Evolutionary conservation across 2,888 invertebrate species (phyloP), one percentile per base, ranked within the genome.

Genomic region (Notocelia uddmanniana): DNA sequence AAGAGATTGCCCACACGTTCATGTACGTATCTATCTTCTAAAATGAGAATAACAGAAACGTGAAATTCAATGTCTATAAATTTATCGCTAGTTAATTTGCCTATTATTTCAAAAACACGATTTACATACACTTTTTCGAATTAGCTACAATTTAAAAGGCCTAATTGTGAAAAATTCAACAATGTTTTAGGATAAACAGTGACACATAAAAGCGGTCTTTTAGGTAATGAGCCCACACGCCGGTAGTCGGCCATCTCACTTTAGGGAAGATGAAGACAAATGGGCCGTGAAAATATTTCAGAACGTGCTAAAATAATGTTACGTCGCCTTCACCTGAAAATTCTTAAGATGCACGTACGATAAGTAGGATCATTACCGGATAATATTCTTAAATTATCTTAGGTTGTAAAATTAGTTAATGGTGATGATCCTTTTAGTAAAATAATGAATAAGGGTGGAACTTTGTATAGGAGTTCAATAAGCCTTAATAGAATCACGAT

Each of bases 221-320:
- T 52, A 69, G 60, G 60, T 60, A 73, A 73, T 73, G 69, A 52
- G 34, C 41, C 62, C 37, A 66, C 72, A 72, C 73, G 73, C 64
- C 73, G 45, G 73, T 55, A 67, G 58, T 71, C 76, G 63, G 74
- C 76, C 74, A 79, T 80, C 77, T 78, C 76, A 79, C 78, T 78
- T 78, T 75, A 31, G 60, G 66, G 55, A 64, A 77, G 77, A 86
- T 83, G 79, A 84, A 86, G 85, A 87, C 77, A 79, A 85, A 86
- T 84, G 78, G 75, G 68, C 59, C 77, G 72, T 76, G 77, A 81
- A 79, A 80, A 77, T 76, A 45, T 55, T 59, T 71, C 13, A 52
- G 66, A 73, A 77, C 58, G 63, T 57, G 54, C 68, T 71, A 70
- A 74, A 77, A 75, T 75, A 57, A 72, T 18, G n/a, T 50, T 48